A percentile compares a stretch with the other conserved stretches of the same genome.
Evolutionary conservation across 2,113 vertebrate genomes (phyloP).

Genomic region (Nibea coibor): DNA sequence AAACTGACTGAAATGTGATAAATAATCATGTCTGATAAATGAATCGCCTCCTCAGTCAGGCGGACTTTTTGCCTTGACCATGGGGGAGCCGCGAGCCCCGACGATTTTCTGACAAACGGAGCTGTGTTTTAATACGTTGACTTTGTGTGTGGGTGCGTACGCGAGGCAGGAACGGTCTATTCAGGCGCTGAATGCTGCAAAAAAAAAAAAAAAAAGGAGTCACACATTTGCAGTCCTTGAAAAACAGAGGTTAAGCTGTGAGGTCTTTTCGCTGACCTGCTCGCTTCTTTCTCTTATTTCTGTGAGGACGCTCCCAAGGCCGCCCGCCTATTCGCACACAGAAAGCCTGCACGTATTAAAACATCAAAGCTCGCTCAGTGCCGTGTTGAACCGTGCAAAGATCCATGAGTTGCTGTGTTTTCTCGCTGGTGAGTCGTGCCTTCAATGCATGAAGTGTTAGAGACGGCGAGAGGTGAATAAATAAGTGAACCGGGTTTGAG

Average conservation of each 20-base stretch:
- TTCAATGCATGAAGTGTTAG: conserved; percentile 46
- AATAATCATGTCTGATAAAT: no score
- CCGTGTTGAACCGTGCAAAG: conserved; percentile 54
- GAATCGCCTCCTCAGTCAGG: background rate
- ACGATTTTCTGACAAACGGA: background rate
- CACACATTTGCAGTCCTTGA: conserved; percentile 44
- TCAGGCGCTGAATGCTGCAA: background rate
- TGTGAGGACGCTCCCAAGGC: conserved; percentile 46
- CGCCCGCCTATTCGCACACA: conserved; percentile 34
- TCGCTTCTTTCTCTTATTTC: conserved; percentile 30
- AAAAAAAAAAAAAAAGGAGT: conserved; percentile 3
- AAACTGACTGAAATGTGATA: no score
- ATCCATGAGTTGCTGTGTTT: conserved; percentile 56
- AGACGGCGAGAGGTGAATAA: conserved; percentile 38
- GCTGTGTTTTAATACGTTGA: background rate
- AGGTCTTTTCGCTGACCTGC: conserved; percentile 30
- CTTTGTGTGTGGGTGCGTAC: background rate
- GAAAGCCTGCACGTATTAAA: conserved; percentile 58
- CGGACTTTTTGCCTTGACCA: background rate
- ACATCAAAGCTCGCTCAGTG: conserved; percentile 52
- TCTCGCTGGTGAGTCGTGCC: conserved; percentile 38
- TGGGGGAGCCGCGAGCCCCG: background rate
- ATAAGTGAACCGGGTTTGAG: conserved; percentile 38
- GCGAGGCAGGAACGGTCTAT: background rate
- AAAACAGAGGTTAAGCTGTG: conserved; percentile 45